Base-by-base conservation (phyloP, 1,140 invertebrate species). In the Cataglyphis hispanica region DNA sequence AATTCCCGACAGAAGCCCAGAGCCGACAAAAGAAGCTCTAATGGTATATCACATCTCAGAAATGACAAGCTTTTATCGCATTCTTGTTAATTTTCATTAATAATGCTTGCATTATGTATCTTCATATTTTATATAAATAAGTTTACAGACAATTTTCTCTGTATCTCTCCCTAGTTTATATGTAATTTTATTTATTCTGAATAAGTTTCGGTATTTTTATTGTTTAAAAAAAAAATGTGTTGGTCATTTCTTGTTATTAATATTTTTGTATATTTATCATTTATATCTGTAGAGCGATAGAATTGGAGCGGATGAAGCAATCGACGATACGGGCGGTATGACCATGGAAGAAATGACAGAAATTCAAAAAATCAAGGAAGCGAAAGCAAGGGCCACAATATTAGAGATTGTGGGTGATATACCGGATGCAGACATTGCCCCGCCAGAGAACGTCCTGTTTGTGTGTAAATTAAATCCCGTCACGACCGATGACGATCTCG, bases 381-480 rank as follows among this genome's bases (percentile, higher is more conserved):
- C 99, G 0, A 98, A 98, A 95, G 98, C 99, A 22, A 96, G 99
- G 91, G 99, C 99, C 10, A 99, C 99, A 25, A 99, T 99, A 89
- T 95, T 99, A 58, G 99, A 99, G 96, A 99, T 99, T 95, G 98
- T 99, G 50, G 99, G 99, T 0, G 99, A 99, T 95, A 95, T 99
- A 74, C 99, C 99, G 0, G 98, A 99, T 95, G 99, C 98, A 58
- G 99, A 99, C 61, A 98, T 99, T 93, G 98, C 98, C 27, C 99
- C 99, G 0, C 99, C 99, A 10, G 99, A 99, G 95, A 99, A 99
- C 96, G 99, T 99, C 13, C 95, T 99, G 0, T 99, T 99, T 95
- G 98, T 99, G 8, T 99, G 99, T 95, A 99, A 99, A 96, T 95
- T 99, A n/a, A 99, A 99, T 96, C 99, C 99, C 37, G 99, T 99